Evolutionary conservation across 2,113 vertebrate genomes (phyloP).

Genomic region (Alectura lathami): DNA sequence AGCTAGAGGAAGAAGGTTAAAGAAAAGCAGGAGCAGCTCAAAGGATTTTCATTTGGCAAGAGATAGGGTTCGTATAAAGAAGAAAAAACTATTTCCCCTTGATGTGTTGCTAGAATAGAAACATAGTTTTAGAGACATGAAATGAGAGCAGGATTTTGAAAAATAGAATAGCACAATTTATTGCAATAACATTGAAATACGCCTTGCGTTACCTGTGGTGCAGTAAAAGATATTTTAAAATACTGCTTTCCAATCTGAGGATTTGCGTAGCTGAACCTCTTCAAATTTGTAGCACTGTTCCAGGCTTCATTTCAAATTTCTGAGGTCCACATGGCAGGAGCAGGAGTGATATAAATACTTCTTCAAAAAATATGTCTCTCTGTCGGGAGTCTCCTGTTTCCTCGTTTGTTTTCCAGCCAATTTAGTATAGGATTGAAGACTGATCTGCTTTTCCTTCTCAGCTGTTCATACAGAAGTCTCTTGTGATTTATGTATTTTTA

Average conservation of each 20-base stretch:
- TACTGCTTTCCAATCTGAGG: background rate
- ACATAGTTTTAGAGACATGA: background rate
- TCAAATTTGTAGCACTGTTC: background rate
- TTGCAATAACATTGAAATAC: background rate
- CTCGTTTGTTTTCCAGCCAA: background rate
- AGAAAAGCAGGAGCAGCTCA: background rate
- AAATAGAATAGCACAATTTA: background rate
- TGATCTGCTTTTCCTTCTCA: background rate
- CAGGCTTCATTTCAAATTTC: background rate
- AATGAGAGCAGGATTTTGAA: slow-evolving; percentile 14
- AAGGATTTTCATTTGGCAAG: background rate
- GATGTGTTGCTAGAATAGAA: background rate
- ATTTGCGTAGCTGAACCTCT: background rate
- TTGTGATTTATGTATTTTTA: background rate
- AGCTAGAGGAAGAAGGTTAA: background rate
- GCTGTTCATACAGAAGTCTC: background rate
- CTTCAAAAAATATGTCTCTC: background rate
- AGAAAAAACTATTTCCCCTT: background rate
- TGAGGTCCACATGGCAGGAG: background rate
- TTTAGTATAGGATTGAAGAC: background rate
- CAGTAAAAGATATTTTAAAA: background rate
- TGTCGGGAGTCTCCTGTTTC: background rate
- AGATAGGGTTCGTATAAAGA: background rate
- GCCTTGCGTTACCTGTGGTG: background rate
- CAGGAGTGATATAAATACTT: background rate